Evolutionary conservation across 2,113 vertebrate species (phyloP), one percentile per base, ranked within the genome.

Genomic region (Morone chrysops): DNA sequence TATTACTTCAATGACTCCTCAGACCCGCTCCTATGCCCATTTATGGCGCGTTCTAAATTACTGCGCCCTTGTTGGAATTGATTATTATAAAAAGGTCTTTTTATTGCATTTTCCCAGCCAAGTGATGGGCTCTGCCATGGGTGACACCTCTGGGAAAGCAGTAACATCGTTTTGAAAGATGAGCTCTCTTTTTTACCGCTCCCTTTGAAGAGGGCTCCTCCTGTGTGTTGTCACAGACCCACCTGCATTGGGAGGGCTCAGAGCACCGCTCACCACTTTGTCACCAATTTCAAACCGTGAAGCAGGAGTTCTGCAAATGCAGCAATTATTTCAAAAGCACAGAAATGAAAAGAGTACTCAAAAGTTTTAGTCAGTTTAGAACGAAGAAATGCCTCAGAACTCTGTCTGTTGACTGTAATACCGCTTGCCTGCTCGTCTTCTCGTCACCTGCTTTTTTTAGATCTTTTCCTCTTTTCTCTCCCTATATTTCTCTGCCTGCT

Each of bases 281-380:
- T 91, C 92, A 89, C 90, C 87, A 62, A 68, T 92, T 91, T 92
- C 67, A 85, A 87, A 84, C 66, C 18, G 11, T 78, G 36, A 89
- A 87, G 81, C 81, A 57, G 71, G 41, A 82, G 75, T 92, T 92
- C 76, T 92, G 93, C 90, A 86, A 89, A 86, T 88, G 85, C 90
- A 87, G 90, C 90, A 92, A 87, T 91, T 88, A 91, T 90, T 92
- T 91, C 80, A 86, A 90, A 93, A 90, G 86, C 69, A 43, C n/a
- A 78, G 5, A 87, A 85, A 88, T 90, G 71, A 92, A 87, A 93
- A 66, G 63, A 77, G 62, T 3, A 71, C 84, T 91, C 83, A 87
- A 83, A 92, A 79, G 78, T 91, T 85, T 84, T 17, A 50, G 41
- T 80, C 82, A 61, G 78, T 87, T 90, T 68, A 83, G 69, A 80